Base-by-base conservation (phyloP, 2,797 vertebrate genomes). In the Acomys russatus region DNA sequence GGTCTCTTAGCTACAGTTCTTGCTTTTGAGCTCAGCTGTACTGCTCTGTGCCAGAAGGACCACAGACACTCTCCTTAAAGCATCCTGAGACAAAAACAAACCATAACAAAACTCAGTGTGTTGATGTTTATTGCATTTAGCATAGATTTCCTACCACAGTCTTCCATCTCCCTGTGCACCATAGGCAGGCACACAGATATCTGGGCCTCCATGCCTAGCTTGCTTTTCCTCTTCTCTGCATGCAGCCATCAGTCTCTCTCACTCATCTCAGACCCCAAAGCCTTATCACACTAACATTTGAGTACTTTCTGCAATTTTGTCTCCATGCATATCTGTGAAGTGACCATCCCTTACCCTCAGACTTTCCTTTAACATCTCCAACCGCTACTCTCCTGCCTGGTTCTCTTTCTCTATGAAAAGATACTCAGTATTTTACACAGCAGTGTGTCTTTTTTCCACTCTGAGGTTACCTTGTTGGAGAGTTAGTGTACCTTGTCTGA, bases 51-150 rank as follows among this genome's bases (percentile, higher is more conserved):
- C 51, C 7, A 33, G 23, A 66, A 85, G 80, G 84, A 84, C 79
- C 78, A 73, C 77, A 22, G 49, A 94, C 79, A 54, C 77, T 87
- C 56, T 73, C 51, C 96, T 97, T 97, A 97, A 95, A 97, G 93
- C 96, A 84, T 71, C 80, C 87, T 92, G 70, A 96, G 92, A 90
- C 51, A 44, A 44, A 44, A 44, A 44, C 44, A 44, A 44, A 44
- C 3, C 44, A 44, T 44, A 44, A 3, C 44, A 44, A 44, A 94
- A 92, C 77, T 82, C 76, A 33, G 80, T 64, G 61, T 90, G 56
- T 88, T 68, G 9, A 25, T 64, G 8, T 33, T 95, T 44, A 33
- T 3, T 61, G 61, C 88, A n/a, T 66, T 74, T 51, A 76, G 44
- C n/a, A 33, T 9, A 61, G 87, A 64, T 76, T 97, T 93, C 70